Percentiles rank a stretch among this genome's conserved stretches.
Conservation (phyloP, 2,888 invertebrate genomes). For the Sinopyrophorus schimmeli region DNA sequence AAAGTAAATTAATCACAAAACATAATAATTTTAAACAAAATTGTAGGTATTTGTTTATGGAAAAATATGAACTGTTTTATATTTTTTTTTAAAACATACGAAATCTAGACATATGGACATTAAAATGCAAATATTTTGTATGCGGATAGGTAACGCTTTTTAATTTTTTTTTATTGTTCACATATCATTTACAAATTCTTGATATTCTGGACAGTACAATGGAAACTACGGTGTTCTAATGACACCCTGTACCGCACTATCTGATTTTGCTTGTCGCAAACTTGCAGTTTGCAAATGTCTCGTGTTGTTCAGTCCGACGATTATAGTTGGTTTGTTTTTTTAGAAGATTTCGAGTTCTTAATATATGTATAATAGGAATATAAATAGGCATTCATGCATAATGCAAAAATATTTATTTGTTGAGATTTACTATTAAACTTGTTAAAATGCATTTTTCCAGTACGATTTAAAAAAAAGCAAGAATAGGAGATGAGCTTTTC, state of each 20-base stretch:
- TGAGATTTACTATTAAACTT: too few species aligned
- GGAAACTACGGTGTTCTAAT: conserved; percentile 53
- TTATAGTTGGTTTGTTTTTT: neutral
- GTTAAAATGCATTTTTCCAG: too few species aligned
- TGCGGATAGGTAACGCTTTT: conserved; percentile 47
- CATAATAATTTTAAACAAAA: too few species aligned
- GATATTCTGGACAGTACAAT: conserved; percentile 54
- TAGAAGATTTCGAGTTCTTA: neutral
- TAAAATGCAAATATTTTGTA: conserved; percentile 45
- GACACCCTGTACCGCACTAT: conserved; percentile 53
- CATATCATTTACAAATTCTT: conserved; percentile 52
- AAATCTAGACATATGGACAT: conserved; percentile 45
- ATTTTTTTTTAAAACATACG: neutral
- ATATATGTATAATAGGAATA: too few species aligned
- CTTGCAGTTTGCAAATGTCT: conserved; percentile 45
- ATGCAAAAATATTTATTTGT: too few species aligned
- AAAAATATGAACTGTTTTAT: too few species aligned
- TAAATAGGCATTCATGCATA: too few species aligned
- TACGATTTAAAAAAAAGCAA: too few species aligned
- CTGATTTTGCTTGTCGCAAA: conserved; percentile 53
- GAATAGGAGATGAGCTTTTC: too few species aligned
- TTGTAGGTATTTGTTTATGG: too few species aligned
- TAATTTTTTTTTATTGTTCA: conserved; percentile 49
- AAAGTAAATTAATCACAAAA: too few species aligned
- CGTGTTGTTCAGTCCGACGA: conserved; percentile 27